Evolutionary conservation across 1,140 invertebrate species (phyloP).

Genomic region (Camponotus floridanus): DNA sequence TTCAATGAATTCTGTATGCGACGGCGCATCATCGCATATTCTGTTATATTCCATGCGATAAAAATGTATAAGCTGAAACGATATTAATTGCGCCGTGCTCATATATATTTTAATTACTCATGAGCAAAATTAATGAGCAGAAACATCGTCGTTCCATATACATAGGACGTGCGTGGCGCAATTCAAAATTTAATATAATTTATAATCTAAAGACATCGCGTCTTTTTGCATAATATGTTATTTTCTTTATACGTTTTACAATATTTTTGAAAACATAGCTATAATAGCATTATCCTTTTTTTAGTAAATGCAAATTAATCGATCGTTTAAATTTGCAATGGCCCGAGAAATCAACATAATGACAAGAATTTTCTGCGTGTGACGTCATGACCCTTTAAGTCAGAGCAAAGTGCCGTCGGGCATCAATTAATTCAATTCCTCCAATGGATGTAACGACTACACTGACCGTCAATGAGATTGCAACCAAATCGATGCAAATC

Average conservation of each 20-base stretch:
- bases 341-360: background rate
- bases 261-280: conserved; percentile 10
- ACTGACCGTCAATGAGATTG: conserved; percentile 45
- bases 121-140: conserved; percentile 9
- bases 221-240: background rate
- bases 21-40: background rate
- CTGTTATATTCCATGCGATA: conserved; percentile 35
- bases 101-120: background rate
- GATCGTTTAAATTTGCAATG: background rate
- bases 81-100: background rate
- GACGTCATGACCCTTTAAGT: conserved; percentile 17
- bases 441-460: conserved; percentile 18
- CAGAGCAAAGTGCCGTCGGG: conserved; percentile 18
- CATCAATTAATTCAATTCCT: conserved; percentile 56
- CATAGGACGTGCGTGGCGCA: background rate
- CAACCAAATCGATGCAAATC: conserved; percentile 38
- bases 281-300: background rate
- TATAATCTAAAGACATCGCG: background rate
- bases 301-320: background rate
- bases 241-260: background rate
- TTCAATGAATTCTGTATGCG: conserved; percentile 13
- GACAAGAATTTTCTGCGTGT: conserved; percentile 25
- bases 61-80: conserved; percentile 52
- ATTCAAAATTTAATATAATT: conserved; percentile 8
- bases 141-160: background rate